phyloP scores from a whole-genome alignment of 2,888 invertebrate species.

The Pterostichus madidus region DNA sequence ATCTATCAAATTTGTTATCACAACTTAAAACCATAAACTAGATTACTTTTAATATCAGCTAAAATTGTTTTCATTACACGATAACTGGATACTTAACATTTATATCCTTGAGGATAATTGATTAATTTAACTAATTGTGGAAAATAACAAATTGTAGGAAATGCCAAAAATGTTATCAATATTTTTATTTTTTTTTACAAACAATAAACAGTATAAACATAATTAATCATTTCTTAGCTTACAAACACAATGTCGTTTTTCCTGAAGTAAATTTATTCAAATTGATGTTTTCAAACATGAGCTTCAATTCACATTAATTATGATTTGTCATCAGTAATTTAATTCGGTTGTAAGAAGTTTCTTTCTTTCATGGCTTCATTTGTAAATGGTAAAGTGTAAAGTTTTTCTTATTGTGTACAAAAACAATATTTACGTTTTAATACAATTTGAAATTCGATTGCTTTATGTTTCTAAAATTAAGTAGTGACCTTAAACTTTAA shows the following conservation, averaged over 20 bases:
- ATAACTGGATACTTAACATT: neutral
- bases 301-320: constrained; percentile 26
- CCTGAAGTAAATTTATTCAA: constrained; percentile 24
- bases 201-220: neutral
- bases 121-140: neutral
- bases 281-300: constrained; percentile 14
- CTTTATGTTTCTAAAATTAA: constrained; percentile 18
- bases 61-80: neutral
- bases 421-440: neutral
- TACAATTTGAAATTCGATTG: neutral
- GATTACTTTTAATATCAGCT: neutral
- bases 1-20: constrained; percentile 3
- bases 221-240: neutral
- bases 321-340: neutral
- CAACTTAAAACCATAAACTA: neutral
- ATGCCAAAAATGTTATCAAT: neutral
- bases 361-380: constrained; percentile 5
- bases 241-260: constrained; percentile 19
- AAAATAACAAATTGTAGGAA: neutral
- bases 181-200: constrained; percentile 1
- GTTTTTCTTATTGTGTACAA: constrained; percentile 4
- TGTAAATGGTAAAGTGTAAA: constrained; percentile 16
- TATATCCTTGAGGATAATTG: neutral
- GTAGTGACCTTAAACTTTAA: constrained; percentile 49
- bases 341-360: constrained; percentile 28